These are phyloP conservation scores for Limnephilus rhombicus DNA, from an alignment of 2,888 invertebrate species.

Conservation along the genomic window DNA sequence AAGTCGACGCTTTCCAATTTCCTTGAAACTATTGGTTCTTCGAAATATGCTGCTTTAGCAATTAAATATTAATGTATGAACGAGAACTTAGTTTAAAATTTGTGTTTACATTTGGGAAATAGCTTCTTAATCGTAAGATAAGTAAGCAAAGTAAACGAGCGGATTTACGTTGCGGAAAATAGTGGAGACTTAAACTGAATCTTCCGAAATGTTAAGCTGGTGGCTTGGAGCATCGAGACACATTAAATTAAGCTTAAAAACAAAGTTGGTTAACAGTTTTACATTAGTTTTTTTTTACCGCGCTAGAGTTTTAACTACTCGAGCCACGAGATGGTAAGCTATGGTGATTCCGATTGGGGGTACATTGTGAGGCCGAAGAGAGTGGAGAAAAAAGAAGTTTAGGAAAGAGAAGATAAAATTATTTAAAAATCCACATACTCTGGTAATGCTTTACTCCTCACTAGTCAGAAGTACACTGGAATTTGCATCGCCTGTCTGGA, in stretches of 20 bases:
- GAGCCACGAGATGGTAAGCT: not conserved
- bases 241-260: not conserved
- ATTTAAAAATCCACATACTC: too few relatives aligned
- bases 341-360: not conserved
- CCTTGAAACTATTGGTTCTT: slow-evolving; percentile 6
- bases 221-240: not conserved
- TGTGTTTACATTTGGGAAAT: not conserved
- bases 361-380: not conserved
- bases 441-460: too few relatives aligned
- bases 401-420: too few relatives aligned
- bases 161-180: not conserved
- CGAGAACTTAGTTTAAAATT: not conserved
- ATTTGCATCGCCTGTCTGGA: too few relatives aligned
- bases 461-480: too few relatives aligned
- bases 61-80: not conserved
- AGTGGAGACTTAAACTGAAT: not conserved
- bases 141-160: not conserved
- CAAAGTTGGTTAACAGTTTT: not conserved
- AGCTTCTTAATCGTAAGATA: not conserved
- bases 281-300: not conserved
- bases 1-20: slow-evolving; percentile 27
- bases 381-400: too few relatives aligned
- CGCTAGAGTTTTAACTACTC: not conserved
- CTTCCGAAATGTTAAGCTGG: not conserved
- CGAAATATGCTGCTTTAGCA: slow-evolving; percentile 4